A percentile compares a stretch with the other conserved stretches of the same genome.
Conservation (phyloP, 1,140 invertebrate species). For the Cyclargus thomasi region DNA sequence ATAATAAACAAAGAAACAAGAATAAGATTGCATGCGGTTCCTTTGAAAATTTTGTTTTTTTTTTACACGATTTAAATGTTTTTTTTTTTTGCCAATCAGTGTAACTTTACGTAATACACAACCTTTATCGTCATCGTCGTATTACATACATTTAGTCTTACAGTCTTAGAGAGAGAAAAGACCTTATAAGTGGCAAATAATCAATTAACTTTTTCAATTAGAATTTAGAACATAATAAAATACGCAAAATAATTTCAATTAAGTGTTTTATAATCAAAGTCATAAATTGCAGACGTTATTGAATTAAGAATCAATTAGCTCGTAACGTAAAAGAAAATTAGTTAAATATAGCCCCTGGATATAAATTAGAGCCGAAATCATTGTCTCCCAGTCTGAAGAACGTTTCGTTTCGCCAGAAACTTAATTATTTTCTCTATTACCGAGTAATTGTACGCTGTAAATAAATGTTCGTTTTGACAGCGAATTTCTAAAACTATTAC, state of each 20-base stretch:
- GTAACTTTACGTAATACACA: no score
- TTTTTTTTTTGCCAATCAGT: no score
- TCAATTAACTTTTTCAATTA: not conserved
- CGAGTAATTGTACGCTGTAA: not conserved
- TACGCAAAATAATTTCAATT: not conserved
- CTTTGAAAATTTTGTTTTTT: no score
- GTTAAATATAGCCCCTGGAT: not conserved
- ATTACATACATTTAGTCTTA: no score
- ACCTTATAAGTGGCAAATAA: not conserved
- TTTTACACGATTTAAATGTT: no score
- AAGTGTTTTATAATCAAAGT: slow-evolving; percentile 8
- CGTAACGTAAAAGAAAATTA: slow-evolving; percentile 9
- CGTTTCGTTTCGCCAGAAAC: not conserved
- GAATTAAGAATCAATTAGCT: slow-evolving; percentile 18
- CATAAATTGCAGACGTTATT: slow-evolving; percentile 6
- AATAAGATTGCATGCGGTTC: no score
- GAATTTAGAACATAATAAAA: not conserved
- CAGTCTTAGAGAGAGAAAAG: not conserved
- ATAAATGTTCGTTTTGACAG: slow-evolving; percentile 1
- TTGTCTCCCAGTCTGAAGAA: not conserved
- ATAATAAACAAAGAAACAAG: not conserved
- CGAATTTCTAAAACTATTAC: slow-evolving; percentile 11
- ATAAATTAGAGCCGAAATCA: slow-evolving; percentile 1
- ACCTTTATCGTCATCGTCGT: no score
- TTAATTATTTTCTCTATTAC: not conserved